These are phyloP conservation scores for Cyclophora punctaria DNA, from an alignment of 2,888 invertebrate species.

Conservation along the genomic window DNA sequence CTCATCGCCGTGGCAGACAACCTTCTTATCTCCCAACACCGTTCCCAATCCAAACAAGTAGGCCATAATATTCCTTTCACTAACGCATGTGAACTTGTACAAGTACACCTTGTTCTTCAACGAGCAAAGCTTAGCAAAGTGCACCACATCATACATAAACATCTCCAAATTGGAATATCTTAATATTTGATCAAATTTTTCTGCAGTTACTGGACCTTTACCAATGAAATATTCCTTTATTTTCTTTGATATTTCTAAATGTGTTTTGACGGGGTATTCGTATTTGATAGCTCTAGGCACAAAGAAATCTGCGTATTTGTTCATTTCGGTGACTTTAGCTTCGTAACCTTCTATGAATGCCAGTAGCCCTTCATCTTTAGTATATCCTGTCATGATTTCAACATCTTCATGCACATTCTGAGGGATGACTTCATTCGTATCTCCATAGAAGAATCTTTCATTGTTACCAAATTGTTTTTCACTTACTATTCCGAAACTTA, in stretches of 20 bases:
- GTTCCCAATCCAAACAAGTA: conserved; percentile 20
- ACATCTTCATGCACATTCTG: conserved; percentile 45
- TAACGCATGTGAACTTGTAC: conserved; percentile 4
- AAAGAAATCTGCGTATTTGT: conserved; percentile 34
- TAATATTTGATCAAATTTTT: conserved; percentile 25
- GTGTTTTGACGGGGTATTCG: conserved; percentile 28
- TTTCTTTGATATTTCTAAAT: conserved; percentile 34
- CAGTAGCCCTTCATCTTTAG: conserved; percentile 78
- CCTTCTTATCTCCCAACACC: conserved; percentile 15
- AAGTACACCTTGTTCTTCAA: conserved; percentile 30
- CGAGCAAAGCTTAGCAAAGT: conserved; percentile 28
- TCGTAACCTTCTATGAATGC: conserved; percentile 13
- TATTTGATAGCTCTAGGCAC: conserved; percentile 30
- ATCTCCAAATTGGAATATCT: conserved; percentile 27
- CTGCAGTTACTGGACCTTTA: conserved; percentile 21
- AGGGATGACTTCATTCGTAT: conserved; percentile 23
- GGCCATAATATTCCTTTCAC: conserved; percentile 16
- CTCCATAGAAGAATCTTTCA: conserved; percentile 28
- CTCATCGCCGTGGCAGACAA: conserved; percentile 38
- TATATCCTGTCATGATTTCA: conserved; percentile 82
- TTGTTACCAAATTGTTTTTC: conserved; percentile 25
- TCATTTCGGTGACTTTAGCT: conserved; percentile 23
- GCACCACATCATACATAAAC: conserved; percentile 28
- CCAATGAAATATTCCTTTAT: conserved; percentile 37
- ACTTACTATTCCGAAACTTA: conserved; percentile 22